phyloP scores from a whole-genome alignment of 2,888 invertebrate species.

The Polydrusus tereticollis region DNA sequence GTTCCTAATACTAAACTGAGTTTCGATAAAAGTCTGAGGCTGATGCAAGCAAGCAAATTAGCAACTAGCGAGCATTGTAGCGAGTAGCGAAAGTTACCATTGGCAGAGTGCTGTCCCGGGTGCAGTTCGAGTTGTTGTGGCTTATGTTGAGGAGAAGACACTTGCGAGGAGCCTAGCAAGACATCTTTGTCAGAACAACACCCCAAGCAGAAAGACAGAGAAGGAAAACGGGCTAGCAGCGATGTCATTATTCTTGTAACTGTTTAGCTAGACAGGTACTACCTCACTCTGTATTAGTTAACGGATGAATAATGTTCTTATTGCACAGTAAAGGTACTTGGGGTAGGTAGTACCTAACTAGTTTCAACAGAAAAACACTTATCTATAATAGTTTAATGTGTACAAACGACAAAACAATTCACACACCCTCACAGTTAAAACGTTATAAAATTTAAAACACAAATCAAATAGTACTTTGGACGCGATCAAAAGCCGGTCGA shows the following conservation, averaged over 20 bases:
- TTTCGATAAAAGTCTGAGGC: no score
- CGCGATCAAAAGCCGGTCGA: constrained; percentile 8
- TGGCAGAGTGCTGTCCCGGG: constrained; percentile 76
- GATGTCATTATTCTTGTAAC: constrained; percentile 40
- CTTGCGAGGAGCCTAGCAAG: constrained; percentile 67
- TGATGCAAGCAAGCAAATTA: background rate
- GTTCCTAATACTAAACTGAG: no score
- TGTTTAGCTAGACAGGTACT: constrained; percentile 15
- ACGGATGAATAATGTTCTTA: no score
- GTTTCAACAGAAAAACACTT: background rate
- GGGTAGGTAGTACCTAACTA: background rate
- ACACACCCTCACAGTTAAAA: background rate
- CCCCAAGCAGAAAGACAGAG: constrained; percentile 54
- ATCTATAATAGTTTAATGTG: constrained; percentile 8
- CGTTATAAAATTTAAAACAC: background rate
- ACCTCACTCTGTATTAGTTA: background rate
- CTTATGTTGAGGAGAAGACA: constrained; percentile 68
- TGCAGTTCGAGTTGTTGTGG: constrained; percentile 68
- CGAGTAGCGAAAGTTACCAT: constrained; percentile 72
- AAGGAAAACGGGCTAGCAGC: constrained; percentile 47
- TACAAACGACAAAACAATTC: background rate
- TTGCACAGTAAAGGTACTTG: background rate
- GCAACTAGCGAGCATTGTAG: constrained; percentile 8
- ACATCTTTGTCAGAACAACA: constrained; percentile 66
- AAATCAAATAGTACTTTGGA: background rate